Base-by-base conservation (phyloP, 2,888 invertebrate genomes). In the Poecilus cupreus region DNA sequence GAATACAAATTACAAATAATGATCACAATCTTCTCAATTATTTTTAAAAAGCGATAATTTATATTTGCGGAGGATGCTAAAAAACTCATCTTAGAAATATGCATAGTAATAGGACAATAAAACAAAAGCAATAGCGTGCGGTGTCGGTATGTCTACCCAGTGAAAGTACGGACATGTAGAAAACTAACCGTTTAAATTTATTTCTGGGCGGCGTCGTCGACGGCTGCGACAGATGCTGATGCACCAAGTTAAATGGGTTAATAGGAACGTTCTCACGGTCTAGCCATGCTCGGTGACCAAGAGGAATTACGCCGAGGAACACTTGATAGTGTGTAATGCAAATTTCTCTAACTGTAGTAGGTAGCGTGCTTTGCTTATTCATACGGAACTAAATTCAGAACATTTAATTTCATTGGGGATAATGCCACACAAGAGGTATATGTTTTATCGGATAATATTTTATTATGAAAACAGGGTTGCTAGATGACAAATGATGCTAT, bases 301-400 rank as follows among this genome's bases (percentile, higher is more conserved):
- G 43, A 43, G 43, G 43, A 43, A 13, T 43, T 43, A 3, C 43
- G 43, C 13, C 0, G n/a, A 43, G 43, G n/a, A 43, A 43, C n/a
- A n/a, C n/a, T 3, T n/a, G 13, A 24, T 54, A 18, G 11, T 11
- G 11, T n/a, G 22, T 13, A 26, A 60, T 60, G 60, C 60, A 60
- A 60, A 60, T 60, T 26, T 60, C 60, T 60, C 60, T 60, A 60
- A 60, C 60, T 60, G 60, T 60, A 60, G 60, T 26, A 24, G 60
- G n/a, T 43, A 32, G 43, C 43, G 1, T 43, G 4, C 8, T 10
- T 43, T 11, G 43, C n/a, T 5, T 3, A 43, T 43, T n/a, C n/a
- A n/a, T n/a, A n/a, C n/a, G n/a, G n/a, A n/a, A n/a, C n/a, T n/a
- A n/a, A n/a, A n/a, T n/a, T n/a, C n/a, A n/a, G n/a, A n/a, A n/a